phyloP scores from a whole-genome alignment of 2,797 vertebrate species.

The Pyrocephalus nanus region DNA sequence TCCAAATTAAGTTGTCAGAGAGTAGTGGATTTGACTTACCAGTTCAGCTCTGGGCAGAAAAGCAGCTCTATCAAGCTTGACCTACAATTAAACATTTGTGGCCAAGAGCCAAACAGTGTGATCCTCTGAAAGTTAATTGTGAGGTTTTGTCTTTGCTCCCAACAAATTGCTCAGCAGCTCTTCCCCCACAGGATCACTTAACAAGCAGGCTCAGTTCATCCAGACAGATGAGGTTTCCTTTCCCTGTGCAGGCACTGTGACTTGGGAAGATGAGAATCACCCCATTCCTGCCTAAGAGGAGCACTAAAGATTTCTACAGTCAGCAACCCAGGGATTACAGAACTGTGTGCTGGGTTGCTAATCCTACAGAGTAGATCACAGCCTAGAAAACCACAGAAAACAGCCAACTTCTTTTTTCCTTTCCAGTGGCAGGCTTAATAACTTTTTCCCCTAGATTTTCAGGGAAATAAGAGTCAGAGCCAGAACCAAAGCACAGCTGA shows the following conservation, averaged over 20 bases:
- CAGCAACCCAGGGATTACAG: background rate
- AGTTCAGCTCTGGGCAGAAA: background rate
- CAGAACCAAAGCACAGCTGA: background rate
- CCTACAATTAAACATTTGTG: background rate
- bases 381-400: background rate
- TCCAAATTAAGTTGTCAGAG: conserved; percentile 45
- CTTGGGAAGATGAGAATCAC: background rate
- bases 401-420: fast-evolving
- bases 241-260: background rate
- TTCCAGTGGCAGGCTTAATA: background rate
- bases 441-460: background rate
- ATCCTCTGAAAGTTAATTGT: background rate
- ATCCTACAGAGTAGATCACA: background rate
- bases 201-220: background rate
- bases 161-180: background rate
- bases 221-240: background rate
- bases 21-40: background rate
- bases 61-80: background rate
- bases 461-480: background rate
- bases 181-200: background rate
- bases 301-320: background rate
- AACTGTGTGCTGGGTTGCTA: background rate
- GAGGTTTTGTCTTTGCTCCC: background rate
- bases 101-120: background rate
- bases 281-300: background rate